Conservation (phyloP, 2,888 invertebrate genomes). For the Drosophila barbarae region DNA sequence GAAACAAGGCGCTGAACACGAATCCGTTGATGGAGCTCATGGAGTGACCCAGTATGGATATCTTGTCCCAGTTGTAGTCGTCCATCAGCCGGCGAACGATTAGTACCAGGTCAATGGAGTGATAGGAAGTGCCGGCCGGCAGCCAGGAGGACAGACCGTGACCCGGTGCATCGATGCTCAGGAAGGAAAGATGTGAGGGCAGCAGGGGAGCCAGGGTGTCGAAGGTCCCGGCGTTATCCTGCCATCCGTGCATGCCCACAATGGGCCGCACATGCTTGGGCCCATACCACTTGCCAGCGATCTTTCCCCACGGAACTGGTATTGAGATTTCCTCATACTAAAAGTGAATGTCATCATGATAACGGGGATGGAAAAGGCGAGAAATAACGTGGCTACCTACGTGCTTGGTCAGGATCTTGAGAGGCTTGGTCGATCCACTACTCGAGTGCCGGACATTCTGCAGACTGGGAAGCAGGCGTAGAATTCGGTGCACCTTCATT, state of each 20-base stretch:
- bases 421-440: slow-evolving; percentile 35
- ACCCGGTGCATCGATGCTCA: slow-evolving; percentile 86
- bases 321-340: slow-evolving; percentile 84
- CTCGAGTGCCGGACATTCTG: slow-evolving; percentile 22
- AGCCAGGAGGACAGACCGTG: slow-evolving; percentile 86
- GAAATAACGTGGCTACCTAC: slow-evolving; percentile 33
- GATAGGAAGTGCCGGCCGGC: slow-evolving; percentile 83
- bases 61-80: slow-evolving; percentile 85
- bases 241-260: slow-evolving; percentile 88
- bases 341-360: slow-evolving; percentile 5
- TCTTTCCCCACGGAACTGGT: slow-evolving; percentile 85
- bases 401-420: slow-evolving; percentile 52
- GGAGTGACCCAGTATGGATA: slow-evolving; percentile 86
- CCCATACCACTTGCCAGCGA: slow-evolving; percentile 87
- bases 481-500: slow-evolving; percentile 42
- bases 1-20: slow-evolving; percentile 83
- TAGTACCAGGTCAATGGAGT: slow-evolving; percentile 79
- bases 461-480: slow-evolving; percentile 26
- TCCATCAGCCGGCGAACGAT: slow-evolving; percentile 82
- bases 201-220: slow-evolving; percentile 85
- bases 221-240: slow-evolving; percentile 86
- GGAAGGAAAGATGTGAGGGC: slow-evolving; percentile 79
- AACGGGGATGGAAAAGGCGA: background rate
- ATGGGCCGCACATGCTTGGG: slow-evolving; percentile 83
- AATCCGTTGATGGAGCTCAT: slow-evolving; percentile 84